These are phyloP conservation scores for Timandra comae DNA, from an alignment of 2,888 invertebrate species.

Conservation along the genomic window DNA sequence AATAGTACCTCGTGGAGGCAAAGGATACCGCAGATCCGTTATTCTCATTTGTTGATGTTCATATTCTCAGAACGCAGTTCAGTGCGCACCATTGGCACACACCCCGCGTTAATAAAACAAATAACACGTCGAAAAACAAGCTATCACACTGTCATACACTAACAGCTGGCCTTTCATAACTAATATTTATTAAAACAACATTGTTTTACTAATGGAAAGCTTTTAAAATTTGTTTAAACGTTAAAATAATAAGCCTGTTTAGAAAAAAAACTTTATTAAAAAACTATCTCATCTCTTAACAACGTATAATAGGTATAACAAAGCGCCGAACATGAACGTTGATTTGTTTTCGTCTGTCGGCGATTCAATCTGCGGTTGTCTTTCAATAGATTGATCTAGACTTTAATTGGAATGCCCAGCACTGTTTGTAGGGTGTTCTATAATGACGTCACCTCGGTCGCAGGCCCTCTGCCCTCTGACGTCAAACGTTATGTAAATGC, in stretches of 20 bases:
- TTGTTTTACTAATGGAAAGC: slow-evolving; percentile 9
- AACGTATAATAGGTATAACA: slow-evolving; percentile 45
- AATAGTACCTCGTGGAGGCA: slow-evolving; percentile 6
- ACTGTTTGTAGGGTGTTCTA: slow-evolving; percentile 25
- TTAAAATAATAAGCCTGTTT: slow-evolving; percentile 22
- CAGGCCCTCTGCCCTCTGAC: neutral
- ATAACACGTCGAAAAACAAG: no score
- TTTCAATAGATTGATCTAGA: slow-evolving; percentile 27
- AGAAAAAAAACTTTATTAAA: slow-evolving; percentile 62
- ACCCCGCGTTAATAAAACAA: no score
- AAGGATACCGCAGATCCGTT: slow-evolving; percentile 6
- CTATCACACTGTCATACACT: slow-evolving; percentile 6
- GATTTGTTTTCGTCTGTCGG: slow-evolving; percentile 5
- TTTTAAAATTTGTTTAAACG: slow-evolving; percentile 6
- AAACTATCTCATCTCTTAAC: slow-evolving; percentile 57
- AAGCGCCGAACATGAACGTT: slow-evolving; percentile 38
- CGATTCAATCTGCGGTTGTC: slow-evolving; percentile 18
- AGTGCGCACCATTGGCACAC: slow-evolving; percentile 10
- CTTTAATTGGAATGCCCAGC: no score
- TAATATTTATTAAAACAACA: slow-evolving; percentile 6
- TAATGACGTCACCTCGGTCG: slow-evolving; percentile 10
- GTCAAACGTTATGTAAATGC: slow-evolving; percentile 50
- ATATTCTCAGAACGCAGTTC: slow-evolving; percentile 15
- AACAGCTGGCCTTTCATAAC: slow-evolving; percentile 10
- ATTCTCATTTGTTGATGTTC: slow-evolving; percentile 23